Evolutionary conservation across 2,888 invertebrate genomes (phyloP).

Genomic region (Drosophila affinis): DNA sequence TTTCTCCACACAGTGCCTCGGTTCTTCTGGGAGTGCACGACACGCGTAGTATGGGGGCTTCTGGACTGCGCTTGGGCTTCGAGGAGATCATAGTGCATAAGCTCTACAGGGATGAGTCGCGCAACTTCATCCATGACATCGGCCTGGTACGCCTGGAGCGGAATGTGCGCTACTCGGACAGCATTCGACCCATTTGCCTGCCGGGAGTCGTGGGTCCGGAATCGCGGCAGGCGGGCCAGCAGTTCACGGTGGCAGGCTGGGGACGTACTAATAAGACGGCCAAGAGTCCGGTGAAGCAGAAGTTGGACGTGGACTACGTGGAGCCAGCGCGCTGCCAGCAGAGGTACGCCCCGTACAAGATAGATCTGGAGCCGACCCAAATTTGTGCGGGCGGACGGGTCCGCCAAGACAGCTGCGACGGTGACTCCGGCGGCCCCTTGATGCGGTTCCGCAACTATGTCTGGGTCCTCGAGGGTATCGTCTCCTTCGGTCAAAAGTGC

Average conservation of each 20-base stretch:
- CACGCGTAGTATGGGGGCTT: conserved; percentile 69
- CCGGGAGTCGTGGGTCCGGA: conserved; percentile 79
- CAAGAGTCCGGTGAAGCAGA: too few species aligned
- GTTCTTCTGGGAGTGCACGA: conserved; percentile 82
- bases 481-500: conserved; percentile 90
- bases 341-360: conserved; percentile 25
- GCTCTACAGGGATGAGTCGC: conserved; percentile 85
- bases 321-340: conserved; percentile 82
- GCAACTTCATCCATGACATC: conserved; percentile 88
- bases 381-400: conserved; percentile 89
- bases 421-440: conserved; percentile 91
- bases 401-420: conserved; percentile 89
- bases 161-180: conserved; percentile 85
- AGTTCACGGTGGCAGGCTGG: too few species aligned
- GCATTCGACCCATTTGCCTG: conserved; percentile 86
- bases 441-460: conserved; percentile 85
- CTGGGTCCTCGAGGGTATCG: conserved; percentile 87
- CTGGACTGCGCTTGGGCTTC: conserved; percentile 86
- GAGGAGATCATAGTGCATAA: conserved; percentile 88
- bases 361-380: conserved; percentile 82
- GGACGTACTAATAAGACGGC: too few species aligned
- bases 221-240: too few species aligned
- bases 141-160: conserved; percentile 87
- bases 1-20: conserved; percentile 57
- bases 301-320: too few species aligned